Evolutionary conservation across 2,113 vertebrate genomes (phyloP).

Genomic region (Muntiacus muntjak): DNA sequence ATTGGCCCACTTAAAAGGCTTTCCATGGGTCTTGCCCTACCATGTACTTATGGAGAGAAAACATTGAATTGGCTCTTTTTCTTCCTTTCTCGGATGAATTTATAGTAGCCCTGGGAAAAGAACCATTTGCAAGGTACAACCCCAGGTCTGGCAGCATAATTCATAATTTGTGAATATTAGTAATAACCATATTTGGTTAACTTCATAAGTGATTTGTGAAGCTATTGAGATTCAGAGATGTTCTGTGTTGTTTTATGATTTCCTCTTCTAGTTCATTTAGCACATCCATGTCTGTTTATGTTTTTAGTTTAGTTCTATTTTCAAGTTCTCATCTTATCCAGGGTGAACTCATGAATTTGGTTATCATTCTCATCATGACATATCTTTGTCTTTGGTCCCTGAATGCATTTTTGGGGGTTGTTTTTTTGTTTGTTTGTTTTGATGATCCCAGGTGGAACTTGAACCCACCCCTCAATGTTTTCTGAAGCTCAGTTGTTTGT

Average conservation of each 20-base stretch:
- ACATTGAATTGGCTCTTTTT: not conserved
- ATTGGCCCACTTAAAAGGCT: not conserved
- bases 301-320: constrained; percentile 32
- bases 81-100: constrained; percentile 32
- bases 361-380: not conserved
- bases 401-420: not conserved
- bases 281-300: not conserved
- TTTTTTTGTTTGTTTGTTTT: not conserved
- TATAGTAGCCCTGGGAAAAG: not conserved
- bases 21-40: not conserved
- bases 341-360: not conserved
- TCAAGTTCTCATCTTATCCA: not conserved
- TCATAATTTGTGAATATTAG: not conserved
- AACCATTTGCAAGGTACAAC: not conserved
- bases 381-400: not conserved
- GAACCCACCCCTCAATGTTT: not conserved
- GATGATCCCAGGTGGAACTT: not conserved
- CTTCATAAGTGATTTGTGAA: not conserved
- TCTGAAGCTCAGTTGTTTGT: not conserved
- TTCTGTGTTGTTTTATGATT: not conserved
- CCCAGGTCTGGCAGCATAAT: not conserved
- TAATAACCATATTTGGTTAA: not conserved
- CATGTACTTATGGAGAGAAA: not conserved
- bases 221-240: not conserved
- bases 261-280: constrained; percentile 2